Base-by-base conservation (phyloP, 2,888 invertebrate species). In the Megaustenia siamemsis region DNA sequence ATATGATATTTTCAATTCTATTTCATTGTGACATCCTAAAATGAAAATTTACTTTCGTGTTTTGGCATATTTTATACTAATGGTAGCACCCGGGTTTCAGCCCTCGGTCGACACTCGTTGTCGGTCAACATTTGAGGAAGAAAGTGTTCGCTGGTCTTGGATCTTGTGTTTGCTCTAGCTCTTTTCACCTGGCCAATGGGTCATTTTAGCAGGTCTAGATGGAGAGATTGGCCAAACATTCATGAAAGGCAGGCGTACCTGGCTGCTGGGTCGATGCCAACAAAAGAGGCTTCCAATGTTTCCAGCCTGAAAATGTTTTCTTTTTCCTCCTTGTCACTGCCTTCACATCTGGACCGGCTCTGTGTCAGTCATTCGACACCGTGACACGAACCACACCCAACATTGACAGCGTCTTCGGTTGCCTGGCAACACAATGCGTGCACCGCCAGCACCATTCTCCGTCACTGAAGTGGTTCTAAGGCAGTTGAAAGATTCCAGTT, bases 401-500 rank as follows among this genome's bases (percentile, higher is more conserved):
- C 45, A 43, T 56, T 40, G 45, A 63, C 63, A 82, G 82, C 75
- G 73, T 66, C 82, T 53, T 75, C 66, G 43, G 82, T 82, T 82
- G 82, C 82, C 82, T 32, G 60, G 82, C 82, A 82, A 82, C 82
- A 56, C 73, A 82, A 82, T 71, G 82, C 49, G 43, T 66, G 82
- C 4, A 60, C 43, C 82, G 71, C 66, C 73, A 56, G 56, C 82
- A 63, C 82, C 82, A 60, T 45, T 63, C 75, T 56, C 60, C 28
- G 45, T 53, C 75, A 24, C 60, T 35, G 32, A 38, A 82, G 75
- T 60, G 49, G 56, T 21, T 75, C 75, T 82, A 83, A 83, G 68
- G 45, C 38, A 60, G 18, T 38, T 83, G 83, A 83, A 83, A 83
- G 83, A 77, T 56, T 38, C 45, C 49, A 8, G 38, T 53, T 49